Evolutionary conservation across 2,888 invertebrate species (phyloP).

Genomic region (Eilema depressum): DNA sequence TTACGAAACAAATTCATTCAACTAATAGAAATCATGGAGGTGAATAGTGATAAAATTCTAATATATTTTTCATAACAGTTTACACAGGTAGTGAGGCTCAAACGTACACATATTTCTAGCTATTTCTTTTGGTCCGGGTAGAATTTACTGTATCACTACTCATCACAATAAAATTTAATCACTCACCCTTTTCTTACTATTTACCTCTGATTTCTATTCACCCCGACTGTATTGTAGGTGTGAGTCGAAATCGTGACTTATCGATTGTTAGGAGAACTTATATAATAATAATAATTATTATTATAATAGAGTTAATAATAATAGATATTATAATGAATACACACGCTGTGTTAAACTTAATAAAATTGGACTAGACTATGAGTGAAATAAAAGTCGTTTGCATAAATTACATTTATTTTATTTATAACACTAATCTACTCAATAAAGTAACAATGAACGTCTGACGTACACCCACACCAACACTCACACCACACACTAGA

Average conservation of each 20-base stretch:
- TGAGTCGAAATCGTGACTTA: not conserved
- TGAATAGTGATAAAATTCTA: not conserved
- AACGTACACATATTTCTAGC: no score
- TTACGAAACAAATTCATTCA: no score
- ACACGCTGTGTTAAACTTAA: slow-evolving; percentile 8
- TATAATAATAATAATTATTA: no score
- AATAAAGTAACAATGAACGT: not conserved
- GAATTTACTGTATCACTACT: not conserved
- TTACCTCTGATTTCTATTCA: not conserved
- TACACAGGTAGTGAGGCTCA: no score
- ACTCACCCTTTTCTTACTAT: not conserved
- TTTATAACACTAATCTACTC: not conserved
- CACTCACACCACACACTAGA: not conserved
- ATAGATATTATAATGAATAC: slow-evolving; percentile 20
- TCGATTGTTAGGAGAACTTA: not conserved
- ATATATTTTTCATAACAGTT: not conserved
- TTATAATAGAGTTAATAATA: no score
- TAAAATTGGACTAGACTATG: not conserved
- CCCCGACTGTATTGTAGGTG: not conserved
- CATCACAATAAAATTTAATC: not conserved
- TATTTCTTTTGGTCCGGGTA: no score
- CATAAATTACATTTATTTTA: slow-evolving; percentile 1
- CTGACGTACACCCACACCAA: not conserved
- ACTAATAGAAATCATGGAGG: not conserved
- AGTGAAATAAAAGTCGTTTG: slow-evolving; percentile 5